A percentile compares a stretch with the other conserved stretches of the same genome.
phyloP scores from a whole-genome alignment of 2,113 vertebrate genomes.

The Callospermophilus lateralis region DNA sequence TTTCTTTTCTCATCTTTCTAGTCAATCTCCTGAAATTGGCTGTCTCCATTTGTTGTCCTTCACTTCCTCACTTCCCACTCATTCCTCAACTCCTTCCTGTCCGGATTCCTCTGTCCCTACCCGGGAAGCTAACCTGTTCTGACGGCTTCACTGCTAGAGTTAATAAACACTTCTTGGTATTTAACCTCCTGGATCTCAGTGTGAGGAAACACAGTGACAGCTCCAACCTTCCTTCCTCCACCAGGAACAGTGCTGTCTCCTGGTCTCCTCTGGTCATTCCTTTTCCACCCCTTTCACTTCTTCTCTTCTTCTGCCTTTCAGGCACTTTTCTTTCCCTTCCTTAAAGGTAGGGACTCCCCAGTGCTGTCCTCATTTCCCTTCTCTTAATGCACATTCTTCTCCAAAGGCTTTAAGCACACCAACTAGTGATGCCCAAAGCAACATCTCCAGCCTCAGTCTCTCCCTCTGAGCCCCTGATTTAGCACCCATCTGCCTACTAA shows the following conservation, averaged over 20 bases:
- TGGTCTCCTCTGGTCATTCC: not conserved
- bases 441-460: fast-evolving
- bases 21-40: not conserved
- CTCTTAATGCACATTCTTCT: not conserved
- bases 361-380: not conserved
- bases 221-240: not conserved
- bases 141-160: not conserved
- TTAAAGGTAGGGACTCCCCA: not conserved
- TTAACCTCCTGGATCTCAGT: not conserved
- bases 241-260: not conserved
- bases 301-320: not conserved
- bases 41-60: not conserved
- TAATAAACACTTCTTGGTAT: not conserved
- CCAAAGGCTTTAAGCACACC: not conserved
- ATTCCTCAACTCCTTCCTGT: not conserved
- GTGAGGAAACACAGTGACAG: not conserved
- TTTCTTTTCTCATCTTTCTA: conserved; percentile 2
- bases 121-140: not conserved
- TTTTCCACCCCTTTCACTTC: not conserved
- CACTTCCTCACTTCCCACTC: not conserved
- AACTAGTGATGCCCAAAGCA: not conserved
- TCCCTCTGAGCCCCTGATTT: not conserved
- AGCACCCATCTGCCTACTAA: not conserved
- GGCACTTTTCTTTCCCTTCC: not conserved
- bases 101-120: not conserved